Conservation (phyloP, 2,113 vertebrate species). For the Corydoras maculifer region DNA sequence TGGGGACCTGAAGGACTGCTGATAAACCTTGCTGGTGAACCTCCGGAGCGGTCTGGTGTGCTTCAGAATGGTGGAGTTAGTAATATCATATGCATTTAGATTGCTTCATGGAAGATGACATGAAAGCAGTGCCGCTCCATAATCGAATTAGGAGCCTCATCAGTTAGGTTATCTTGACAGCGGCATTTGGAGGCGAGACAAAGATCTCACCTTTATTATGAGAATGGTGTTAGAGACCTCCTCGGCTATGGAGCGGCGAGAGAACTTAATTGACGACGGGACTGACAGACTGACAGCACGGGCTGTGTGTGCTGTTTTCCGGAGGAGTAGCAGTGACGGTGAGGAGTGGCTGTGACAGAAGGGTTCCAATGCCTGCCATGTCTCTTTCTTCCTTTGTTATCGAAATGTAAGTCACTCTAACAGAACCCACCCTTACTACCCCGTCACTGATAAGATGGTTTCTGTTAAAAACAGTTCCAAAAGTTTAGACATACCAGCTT, state of each 20-base stretch:
- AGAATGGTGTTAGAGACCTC: slow-evolving; percentile 22
- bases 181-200: slow-evolving; percentile 14
- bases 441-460: no score
- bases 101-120: not conserved
- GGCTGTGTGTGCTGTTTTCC: no score
- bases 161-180: slow-evolving; percentile 34
- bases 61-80: not conserved
- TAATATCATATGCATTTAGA: slow-evolving; percentile 11
- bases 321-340: no score
- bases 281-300: slow-evolving; percentile 37
- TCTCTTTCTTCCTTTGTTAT: no score
- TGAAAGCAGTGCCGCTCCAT: not conserved
- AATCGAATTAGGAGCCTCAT: slow-evolving; percentile 29
- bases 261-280: slow-evolving; percentile 48
- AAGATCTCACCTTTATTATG: slow-evolving; percentile 6
- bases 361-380: no score
- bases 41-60: not conserved
- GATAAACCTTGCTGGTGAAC: not conserved
- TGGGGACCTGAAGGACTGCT: slow-evolving; percentile 26
- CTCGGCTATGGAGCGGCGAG: not conserved
- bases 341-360: no score
- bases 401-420: no score
- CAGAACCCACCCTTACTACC: no score
- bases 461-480: no score
- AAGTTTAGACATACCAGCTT: no score